phyloP scores from a whole-genome alignment of 2,797 vertebrate genomes.

The Phylloscopus collybita region DNA sequence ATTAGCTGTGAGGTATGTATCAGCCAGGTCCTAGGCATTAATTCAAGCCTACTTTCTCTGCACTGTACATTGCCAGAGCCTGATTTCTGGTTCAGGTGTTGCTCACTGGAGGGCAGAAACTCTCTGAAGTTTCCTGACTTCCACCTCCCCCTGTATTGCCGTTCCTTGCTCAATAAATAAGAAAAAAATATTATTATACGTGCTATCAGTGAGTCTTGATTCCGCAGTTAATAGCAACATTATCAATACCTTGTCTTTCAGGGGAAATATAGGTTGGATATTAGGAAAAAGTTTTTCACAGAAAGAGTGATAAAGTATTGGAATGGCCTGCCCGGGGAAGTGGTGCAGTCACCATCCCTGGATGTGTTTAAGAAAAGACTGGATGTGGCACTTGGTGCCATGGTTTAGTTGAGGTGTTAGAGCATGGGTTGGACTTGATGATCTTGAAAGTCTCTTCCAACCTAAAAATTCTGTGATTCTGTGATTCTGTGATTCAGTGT shows the following conservation, averaged over 20 bases:
- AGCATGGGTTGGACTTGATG: too few relatives aligned
- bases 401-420: too few relatives aligned
- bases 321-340: too few relatives aligned
- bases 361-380: too few relatives aligned
- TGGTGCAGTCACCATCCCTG: too few relatives aligned
- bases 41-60: conserved; percentile 63
- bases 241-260: conserved; percentile 60
- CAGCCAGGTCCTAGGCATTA: conserved; percentile 69
- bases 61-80: neutral
- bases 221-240: conserved; percentile 44
- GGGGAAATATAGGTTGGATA: too few relatives aligned
- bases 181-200: neutral
- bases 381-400: too few relatives aligned
- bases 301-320: too few relatives aligned
- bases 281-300: too few relatives aligned
- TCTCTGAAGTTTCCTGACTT: conserved; percentile 2
- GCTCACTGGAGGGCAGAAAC: neutral
- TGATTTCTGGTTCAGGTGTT: conserved; percentile 39
- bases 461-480: too few relatives aligned
- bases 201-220: conserved; percentile 36
- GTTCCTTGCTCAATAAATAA: conserved; percentile 32
- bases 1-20: conserved; percentile 77
- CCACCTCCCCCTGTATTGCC: neutral
- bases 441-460: too few relatives aligned
- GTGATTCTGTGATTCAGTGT: neutral